Evolutionary conservation across 2,888 invertebrate species (phyloP).

Genomic region (Furcula furcula): DNA sequence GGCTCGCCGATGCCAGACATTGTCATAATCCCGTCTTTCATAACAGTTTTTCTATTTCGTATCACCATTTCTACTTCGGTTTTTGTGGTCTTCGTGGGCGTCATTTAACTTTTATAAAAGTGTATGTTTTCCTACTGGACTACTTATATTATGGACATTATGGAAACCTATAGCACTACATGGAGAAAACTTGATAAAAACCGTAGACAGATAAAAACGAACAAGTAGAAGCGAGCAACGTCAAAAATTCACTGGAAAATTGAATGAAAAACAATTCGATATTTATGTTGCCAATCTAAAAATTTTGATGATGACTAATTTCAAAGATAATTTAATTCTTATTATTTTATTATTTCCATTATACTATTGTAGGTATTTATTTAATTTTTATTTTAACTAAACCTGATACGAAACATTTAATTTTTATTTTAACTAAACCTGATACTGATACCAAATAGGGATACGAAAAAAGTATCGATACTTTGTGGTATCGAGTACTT

Average conservation of each 20-base stretch:
- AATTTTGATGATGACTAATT: too few species aligned
- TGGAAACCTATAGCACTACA: conserved; percentile 71
- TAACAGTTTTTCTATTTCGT: conserved; percentile 92
- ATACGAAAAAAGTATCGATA: too few species aligned
- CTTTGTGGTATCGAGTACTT: too few species aligned
- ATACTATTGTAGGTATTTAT: too few species aligned
- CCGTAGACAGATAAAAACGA: conserved; percentile 64
- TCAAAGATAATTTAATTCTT: too few species aligned
- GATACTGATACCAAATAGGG: too few species aligned
- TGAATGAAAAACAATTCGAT: conserved; percentile 74
- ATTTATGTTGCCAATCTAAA: conserved; percentile 48
- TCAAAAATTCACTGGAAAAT: conserved; percentile 76
- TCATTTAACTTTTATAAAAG: conserved; percentile 77
- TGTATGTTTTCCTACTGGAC: conserved; percentile 61
- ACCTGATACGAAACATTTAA: too few species aligned
- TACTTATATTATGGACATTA: conserved; percentile 71
- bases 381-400: too few species aligned
- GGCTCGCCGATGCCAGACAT: conserved; percentile 95
- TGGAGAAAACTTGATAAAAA: conserved; percentile 59
- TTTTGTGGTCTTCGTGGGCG: conserved; percentile 90
- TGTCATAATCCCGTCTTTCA: conserved; percentile 94
- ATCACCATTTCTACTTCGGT: conserved; percentile 94
- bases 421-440: too few species aligned
- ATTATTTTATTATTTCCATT: too few species aligned
- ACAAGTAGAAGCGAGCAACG: conserved; percentile 69